Base-by-base conservation (phyloP, 2,888 invertebrate species). In the Eurois occulta region DNA sequence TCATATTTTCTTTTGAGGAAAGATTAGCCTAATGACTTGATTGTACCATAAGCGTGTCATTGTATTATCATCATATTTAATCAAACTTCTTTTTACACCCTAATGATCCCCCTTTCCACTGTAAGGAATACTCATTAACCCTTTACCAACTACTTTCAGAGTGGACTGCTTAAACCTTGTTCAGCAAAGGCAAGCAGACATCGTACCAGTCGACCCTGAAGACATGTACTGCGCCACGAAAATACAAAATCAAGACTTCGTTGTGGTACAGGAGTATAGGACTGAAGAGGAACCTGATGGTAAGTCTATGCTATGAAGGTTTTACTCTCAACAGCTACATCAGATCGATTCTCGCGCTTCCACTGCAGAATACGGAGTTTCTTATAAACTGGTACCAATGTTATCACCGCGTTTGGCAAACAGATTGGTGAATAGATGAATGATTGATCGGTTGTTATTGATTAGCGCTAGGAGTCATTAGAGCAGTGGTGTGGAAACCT, bases 211-310 rank as follows among this genome's bases (percentile, higher is more conserved):
- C 3, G 99, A 99, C 91, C 98, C 99, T 6, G 99, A 99, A 90
- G 98, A 99, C 90, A 98, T 99, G 97, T 99, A 98, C 92, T 97
- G 99, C 65, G 98, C 98, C 1, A 97, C 97, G 65, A 98, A 98
- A 86, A 96, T 97, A 72, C 97, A 97, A 38, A 97, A 98, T 91
- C 97, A 98, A 92, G 98, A 98, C 93, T 98, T 98, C 91, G 97
- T 98, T 0, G 97, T 98, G 10, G 97, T 98, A 91, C 98, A 98
- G 85, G 98, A 98, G 94, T 98, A 98, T 84, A 97, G 98, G 75
- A 98, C 98, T 8, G 97, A 97, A 88, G 98, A 98, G 78, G 98
- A 98, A 91, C 98, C 98, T 43, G 97, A 98, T 87, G 98, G 98
- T 98, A 90, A 88, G 93, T 82, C 21, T 1, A 21, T n/a, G 21